Evolutionary conservation across 2,888 invertebrate genomes (phyloP).

Genomic region (Dendrolimus houi): DNA sequence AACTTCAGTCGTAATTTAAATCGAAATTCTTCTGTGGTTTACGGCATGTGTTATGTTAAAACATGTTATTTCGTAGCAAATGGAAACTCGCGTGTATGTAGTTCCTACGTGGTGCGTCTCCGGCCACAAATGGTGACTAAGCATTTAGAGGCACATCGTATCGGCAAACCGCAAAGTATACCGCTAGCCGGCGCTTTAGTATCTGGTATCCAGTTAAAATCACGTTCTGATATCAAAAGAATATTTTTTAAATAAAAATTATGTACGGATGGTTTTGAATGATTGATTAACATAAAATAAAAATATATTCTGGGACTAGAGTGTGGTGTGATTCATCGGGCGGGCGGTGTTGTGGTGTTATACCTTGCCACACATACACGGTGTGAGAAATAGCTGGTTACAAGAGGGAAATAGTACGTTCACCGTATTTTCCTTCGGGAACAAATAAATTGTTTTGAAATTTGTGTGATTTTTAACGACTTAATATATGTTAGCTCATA

Average conservation of each 20-base stretch:
- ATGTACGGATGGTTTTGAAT: neutral
- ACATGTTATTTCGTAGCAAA: neutral
- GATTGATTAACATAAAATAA: neutral
- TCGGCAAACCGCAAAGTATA: constrained; percentile 5
- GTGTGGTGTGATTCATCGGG: neutral
- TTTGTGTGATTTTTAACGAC: constrained; percentile 53
- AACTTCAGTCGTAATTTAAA: neutral
- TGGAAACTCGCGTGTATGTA: neutral
- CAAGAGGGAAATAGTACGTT: constrained; percentile 6
- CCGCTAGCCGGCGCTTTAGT: neutral
- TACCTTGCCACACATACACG: neutral
- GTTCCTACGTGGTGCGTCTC: neutral
- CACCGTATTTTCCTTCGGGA: constrained; percentile 19
- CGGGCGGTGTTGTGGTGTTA: neutral
- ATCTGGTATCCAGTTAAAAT: no score
- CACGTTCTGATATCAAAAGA: neutral
- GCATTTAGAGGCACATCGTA: constrained; percentile 4
- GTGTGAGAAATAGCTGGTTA: neutral
- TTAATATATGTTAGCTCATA: constrained; percentile 44
- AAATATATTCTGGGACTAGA: neutral
- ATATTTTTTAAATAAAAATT: neutral
- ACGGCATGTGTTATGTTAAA: neutral
- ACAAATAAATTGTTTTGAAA: constrained; percentile 35
- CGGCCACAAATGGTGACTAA: constrained; percentile 2
- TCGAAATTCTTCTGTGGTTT: neutral